These are phyloP conservation scores for Caenorhabditis latens DNA, from an alignment of 1,140 invertebrate species.

Conservation along the genomic window DNA sequence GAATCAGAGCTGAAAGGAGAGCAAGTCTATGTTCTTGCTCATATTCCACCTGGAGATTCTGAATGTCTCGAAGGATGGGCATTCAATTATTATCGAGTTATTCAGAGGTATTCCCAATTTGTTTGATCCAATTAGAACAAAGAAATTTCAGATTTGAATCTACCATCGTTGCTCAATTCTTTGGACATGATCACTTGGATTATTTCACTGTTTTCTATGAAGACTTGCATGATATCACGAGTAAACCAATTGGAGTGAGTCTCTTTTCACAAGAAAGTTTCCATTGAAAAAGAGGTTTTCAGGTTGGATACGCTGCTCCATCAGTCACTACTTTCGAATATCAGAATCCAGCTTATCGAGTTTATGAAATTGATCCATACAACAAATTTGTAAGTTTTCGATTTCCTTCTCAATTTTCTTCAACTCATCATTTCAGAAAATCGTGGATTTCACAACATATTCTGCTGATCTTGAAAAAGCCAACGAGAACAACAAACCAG, in stretches of 20 bases:
- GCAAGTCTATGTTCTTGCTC: constrained; percentile 96
- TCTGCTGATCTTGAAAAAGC: constrained; percentile 62
- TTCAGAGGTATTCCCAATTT: constrained; percentile 79
- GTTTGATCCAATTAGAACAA: background rate
- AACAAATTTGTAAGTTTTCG: constrained; percentile 57
- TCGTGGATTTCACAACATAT: constrained; percentile 73
- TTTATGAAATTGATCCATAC: constrained; percentile 70
- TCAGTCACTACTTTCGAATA: constrained; percentile 75
- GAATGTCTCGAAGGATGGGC: constrained; percentile 83
- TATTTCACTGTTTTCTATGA: constrained; percentile 86
- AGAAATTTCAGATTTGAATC: constrained; percentile 83
- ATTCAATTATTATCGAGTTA: constrained; percentile 80
- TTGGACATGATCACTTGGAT: constrained; percentile 94
- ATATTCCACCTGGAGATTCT: constrained; percentile 84
- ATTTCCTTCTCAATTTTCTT: background rate
- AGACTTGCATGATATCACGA: constrained; percentile 73
- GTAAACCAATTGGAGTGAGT: constrained; percentile 60
- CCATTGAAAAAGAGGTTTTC: background rate
- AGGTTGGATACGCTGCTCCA: constrained; percentile 71
- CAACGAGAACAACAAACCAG: constrained; percentile 60
- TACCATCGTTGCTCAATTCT: constrained; percentile 92
- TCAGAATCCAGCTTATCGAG: constrained; percentile 75
- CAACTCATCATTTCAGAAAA: constrained; percentile 66
- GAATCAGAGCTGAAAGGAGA: constrained; percentile 89
- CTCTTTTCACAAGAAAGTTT: background rate